These are phyloP conservation scores for Creontiades dilutus DNA, from an alignment of 2,888 invertebrate species.

Conservation along the genomic window DNA sequence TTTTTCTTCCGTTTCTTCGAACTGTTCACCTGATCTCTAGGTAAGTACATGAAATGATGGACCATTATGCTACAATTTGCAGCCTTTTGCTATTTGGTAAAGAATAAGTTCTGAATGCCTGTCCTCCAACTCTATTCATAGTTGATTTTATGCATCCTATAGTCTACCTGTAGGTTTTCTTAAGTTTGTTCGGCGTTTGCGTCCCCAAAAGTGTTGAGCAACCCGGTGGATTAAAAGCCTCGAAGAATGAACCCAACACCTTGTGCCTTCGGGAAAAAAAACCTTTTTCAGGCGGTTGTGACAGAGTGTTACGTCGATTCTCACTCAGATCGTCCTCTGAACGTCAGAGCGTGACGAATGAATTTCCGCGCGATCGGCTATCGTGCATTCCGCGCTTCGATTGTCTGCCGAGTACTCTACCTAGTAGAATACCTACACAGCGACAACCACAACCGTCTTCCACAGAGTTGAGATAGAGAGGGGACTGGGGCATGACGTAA, in stretches of 20 bases:
- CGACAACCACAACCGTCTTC: not conserved
- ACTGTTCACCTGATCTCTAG: too few relatives aligned
- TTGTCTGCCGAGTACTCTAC: slow-evolving; percentile 2
- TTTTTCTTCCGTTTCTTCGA: too few relatives aligned
- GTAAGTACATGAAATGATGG: too few relatives aligned
- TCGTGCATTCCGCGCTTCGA: slow-evolving; percentile 6
- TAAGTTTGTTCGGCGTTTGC: not conserved
- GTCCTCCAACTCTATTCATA: too few relatives aligned
- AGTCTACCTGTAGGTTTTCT: not conserved
- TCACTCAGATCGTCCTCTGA: slow-evolving; percentile 4
- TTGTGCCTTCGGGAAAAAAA: not conserved
- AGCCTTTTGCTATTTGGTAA: too few relatives aligned
- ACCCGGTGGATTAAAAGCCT: too few relatives aligned
- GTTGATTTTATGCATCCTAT: not conserved
- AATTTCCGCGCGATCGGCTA: slow-evolving; percentile 46
- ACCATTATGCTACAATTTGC: too few relatives aligned
- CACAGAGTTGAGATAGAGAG: not conserved
- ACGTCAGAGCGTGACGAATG: slow-evolving; percentile 49
- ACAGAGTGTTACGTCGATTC: not conserved
- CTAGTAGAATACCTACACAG: not conserved
- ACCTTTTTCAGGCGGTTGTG: not conserved
- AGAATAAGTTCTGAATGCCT: too few relatives aligned
- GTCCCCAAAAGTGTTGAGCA: too few relatives aligned
- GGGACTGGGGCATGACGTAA: not conserved
- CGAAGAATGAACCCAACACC: not conserved